Conservation (phyloP, 2,888 invertebrate genomes). For the Meloe dianella region DNA sequence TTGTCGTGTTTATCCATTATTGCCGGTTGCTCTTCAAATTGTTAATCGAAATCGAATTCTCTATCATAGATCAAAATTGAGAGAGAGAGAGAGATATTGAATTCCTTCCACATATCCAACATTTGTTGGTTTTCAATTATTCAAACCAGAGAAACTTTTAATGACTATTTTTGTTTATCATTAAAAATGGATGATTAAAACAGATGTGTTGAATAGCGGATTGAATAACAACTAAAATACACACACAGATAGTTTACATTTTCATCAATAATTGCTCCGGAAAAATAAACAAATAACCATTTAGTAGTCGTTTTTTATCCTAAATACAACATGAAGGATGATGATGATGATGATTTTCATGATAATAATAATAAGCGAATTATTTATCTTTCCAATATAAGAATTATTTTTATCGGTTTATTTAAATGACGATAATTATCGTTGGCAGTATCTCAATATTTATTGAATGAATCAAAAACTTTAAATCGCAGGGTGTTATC, state of each 20-base stretch:
- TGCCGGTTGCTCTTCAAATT: neutral
- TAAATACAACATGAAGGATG: neutral
- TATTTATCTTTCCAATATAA: too few relatives aligned
- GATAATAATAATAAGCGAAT: too few relatives aligned
- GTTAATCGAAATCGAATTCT: neutral
- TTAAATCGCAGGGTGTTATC: neutral
- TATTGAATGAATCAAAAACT: neutral
- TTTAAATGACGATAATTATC: neutral
- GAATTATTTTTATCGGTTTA: neutral
- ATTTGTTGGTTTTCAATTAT: too few relatives aligned
- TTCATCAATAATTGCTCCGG: constrained; percentile 21
- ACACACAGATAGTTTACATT: constrained; percentile 28
- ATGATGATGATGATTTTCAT: too few relatives aligned
- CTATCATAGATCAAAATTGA: neutral
- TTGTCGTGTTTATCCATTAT: too few relatives aligned
- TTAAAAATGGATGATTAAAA: neutral
- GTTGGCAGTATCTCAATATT: neutral
- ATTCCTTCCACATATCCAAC: too few relatives aligned
- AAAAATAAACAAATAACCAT: constrained; percentile 25
- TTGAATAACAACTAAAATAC: constrained; percentile 20
- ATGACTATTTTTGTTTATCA: neutral
- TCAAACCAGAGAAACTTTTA: too few relatives aligned
- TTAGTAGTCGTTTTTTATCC: neutral
- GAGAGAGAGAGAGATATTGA: neutral
- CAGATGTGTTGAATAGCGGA: neutral